Evolutionary conservation across 2,113 vertebrate species (phyloP).

Genomic region (Lathamus discolor): DNA sequence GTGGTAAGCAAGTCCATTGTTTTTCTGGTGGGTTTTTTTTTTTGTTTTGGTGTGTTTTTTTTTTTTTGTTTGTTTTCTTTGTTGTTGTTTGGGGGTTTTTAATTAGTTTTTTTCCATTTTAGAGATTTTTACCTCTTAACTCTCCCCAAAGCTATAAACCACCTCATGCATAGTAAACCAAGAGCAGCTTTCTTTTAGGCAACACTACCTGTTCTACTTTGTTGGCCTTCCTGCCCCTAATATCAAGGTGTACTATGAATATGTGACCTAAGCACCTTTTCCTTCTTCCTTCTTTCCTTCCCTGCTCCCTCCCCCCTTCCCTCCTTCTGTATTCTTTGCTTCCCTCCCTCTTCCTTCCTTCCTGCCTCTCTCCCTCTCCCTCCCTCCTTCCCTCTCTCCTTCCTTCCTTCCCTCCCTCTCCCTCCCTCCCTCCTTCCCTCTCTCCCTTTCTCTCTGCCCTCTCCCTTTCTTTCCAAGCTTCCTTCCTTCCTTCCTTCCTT

Average conservation of each 20-base stretch:
- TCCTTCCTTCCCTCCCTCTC: too few relatives aligned
- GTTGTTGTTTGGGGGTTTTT: background rate
- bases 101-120: background rate
- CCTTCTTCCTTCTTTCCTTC: too few relatives aligned
- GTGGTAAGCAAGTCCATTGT: background rate
- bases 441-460: too few relatives aligned
- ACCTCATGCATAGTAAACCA: background rate
- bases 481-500: background rate
- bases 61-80: background rate
- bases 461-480: background rate
- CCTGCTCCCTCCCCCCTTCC: too few relatives aligned
- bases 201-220: background rate
- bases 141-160: background rate
- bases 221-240: background rate
- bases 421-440: accelerated
- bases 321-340: background rate
- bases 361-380: too few relatives aligned
- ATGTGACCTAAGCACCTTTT: background rate
- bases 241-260: background rate
- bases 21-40: background rate
- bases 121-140: background rate
- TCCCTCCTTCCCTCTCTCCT: too few relatives aligned
- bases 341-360: too few relatives aligned
- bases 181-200: background rate
- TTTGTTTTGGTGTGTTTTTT: background rate